Evolutionary conservation across 1,140 invertebrate species (phyloP).

Genomic region (Hycleus phaleratus): DNA sequence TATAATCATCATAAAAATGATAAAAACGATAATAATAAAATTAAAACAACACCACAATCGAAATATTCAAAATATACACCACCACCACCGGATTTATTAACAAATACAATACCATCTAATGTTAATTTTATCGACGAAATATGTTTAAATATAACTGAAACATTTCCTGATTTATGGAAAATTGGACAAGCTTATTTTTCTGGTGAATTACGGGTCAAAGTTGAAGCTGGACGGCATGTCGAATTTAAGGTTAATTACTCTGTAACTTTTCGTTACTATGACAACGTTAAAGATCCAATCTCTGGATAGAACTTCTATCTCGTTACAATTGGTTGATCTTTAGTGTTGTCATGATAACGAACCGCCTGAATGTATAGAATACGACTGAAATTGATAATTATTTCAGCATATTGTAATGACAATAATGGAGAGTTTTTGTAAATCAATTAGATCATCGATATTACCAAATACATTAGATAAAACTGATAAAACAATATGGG

Average conservation of each 20-base stretch:
- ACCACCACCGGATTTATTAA: conserved; percentile 21
- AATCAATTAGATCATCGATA: conserved; percentile 56
- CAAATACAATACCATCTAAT: conserved; percentile 43
- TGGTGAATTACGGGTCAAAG: conserved; percentile 67
- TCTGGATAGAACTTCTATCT: too few relatives aligned
- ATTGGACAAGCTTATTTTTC: conserved; percentile 84
- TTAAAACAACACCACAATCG: conserved; percentile 18
- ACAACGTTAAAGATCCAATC: too few relatives aligned
- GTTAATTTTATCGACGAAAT: conserved; percentile 69
- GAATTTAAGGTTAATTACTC: conserved; percentile 56
- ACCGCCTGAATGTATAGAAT: too few relatives aligned
- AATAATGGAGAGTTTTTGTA: conserved; percentile 58
- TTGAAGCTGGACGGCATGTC: conserved; percentile 59
- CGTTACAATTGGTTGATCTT: too few relatives aligned
- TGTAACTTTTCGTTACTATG: too few relatives aligned
- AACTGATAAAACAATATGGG: conserved; percentile 37
- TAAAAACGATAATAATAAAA: conserved; percentile 31
- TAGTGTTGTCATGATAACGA: too few relatives aligned
- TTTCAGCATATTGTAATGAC: conserved; percentile 54
- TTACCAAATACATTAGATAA: conserved; percentile 51
- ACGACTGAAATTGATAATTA: background rate
- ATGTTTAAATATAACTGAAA: conserved; percentile 58
- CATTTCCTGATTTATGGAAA: conserved; percentile 81
- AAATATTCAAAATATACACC: conserved; percentile 37
- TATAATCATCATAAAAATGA: conserved; percentile 50